phyloP scores from a whole-genome alignment of 2,888 invertebrate genomes.

The Teleiodes luculella region DNA sequence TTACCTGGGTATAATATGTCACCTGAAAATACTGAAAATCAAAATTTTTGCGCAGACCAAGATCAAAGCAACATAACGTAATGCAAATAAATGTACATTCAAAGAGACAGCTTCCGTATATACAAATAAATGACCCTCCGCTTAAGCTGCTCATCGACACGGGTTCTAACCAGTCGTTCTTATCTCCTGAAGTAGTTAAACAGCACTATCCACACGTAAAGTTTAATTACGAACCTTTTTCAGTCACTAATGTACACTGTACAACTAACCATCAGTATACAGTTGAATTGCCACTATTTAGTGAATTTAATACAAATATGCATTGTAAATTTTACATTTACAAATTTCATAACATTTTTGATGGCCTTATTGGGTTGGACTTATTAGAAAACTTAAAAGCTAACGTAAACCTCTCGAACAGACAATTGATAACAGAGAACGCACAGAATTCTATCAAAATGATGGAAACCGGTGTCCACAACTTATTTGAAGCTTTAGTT shows the following conservation, averaged over 20 bases:
- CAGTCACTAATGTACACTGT: not conserved
- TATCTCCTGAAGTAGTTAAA: not conserved
- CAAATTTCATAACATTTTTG: not conserved
- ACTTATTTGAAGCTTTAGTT: not conserved
- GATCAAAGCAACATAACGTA: not conserved
- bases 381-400: not conserved
- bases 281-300: not conserved
- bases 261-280: not conserved
- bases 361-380: not conserved
- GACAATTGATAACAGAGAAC: not conserved
- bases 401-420: no score
- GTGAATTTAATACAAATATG: not conserved
- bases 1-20: no score
- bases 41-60: not conserved
- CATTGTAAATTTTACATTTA: not conserved
- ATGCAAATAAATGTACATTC: not conserved
- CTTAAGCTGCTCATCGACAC: slow-evolving; percentile 6
- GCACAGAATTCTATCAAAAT: not conserved
- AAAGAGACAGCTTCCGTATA: not conserved
- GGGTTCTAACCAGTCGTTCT: not conserved
- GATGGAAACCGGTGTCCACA: not conserved
- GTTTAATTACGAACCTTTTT: not conserved
- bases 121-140: slow-evolving; percentile 8
- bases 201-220: not conserved
- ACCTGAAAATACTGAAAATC: not conserved